A percentile compares a stretch with the other conserved stretches of the same genome.
Evolutionary conservation across 2,113 vertebrate species (phyloP).

Genomic region (Montifringilla adamsi): DNA sequence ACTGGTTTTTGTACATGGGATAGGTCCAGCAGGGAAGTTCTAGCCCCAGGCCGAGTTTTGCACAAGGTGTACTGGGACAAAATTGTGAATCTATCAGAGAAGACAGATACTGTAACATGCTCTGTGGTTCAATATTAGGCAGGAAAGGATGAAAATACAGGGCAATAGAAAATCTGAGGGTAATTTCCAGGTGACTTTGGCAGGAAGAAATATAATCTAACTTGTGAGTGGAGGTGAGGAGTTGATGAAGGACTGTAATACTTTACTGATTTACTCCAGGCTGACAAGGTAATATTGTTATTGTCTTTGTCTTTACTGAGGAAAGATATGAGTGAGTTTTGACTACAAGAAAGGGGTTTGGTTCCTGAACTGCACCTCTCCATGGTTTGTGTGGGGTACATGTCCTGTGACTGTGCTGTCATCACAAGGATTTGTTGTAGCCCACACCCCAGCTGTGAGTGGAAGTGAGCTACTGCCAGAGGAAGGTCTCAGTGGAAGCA

Average conservation of each 20-base stretch:
- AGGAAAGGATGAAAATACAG: not conserved
- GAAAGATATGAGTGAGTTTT: not conserved
- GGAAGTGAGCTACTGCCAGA: not conserved
- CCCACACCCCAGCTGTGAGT: not conserved
- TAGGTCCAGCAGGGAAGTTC: not conserved
- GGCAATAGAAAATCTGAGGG: not conserved
- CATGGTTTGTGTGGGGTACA: rapidly evolving
- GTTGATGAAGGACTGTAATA: not conserved
- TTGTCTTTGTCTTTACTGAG: not conserved
- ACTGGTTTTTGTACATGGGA: not conserved
- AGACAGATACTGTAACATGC: not conserved
- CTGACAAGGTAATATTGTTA: not conserved
- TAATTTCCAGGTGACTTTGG: not conserved
- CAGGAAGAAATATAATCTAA: not conserved
- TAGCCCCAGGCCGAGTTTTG: rapidly evolving
- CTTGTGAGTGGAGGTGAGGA: not conserved
- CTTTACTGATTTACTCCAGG: not conserved
- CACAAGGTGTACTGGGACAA: not conserved
- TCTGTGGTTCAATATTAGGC: not conserved
- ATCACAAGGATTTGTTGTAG: not conserved
- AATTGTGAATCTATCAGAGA: not conserved
- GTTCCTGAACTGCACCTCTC: not conserved
- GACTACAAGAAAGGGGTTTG: not conserved
- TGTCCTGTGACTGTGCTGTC: not conserved
- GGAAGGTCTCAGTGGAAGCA: not conserved